Conservation (phyloP, 2,113 vertebrate genomes). For the Lucifuga dentata region DNA sequence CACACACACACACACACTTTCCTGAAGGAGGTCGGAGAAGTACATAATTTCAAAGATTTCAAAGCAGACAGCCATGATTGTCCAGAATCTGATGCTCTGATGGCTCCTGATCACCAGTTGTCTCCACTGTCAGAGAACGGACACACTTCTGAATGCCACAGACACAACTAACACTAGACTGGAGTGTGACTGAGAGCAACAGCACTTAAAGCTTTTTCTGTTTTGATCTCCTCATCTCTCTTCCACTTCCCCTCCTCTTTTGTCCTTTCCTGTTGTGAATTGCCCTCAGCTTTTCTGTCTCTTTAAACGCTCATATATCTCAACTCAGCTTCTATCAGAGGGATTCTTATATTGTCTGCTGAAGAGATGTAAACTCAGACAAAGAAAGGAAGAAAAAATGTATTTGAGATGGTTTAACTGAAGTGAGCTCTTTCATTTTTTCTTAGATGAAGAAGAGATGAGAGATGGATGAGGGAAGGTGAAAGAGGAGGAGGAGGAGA, state of each 20-base stretch:
- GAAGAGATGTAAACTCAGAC: neutral
- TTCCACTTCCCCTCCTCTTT: neutral
- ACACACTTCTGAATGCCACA: conserved; percentile 19
- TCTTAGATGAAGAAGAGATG: conserved; percentile 28
- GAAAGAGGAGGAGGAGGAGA: neutral
- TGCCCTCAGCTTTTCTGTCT: neutral
- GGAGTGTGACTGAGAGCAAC: conserved; percentile 39
- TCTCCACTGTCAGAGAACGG: conserved; percentile 17
- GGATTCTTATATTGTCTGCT: conserved; percentile 15
- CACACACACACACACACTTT: neutral
- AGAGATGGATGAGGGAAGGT: conserved; percentile 21
- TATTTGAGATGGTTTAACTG: conserved; percentile 39
- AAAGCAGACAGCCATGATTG: conserved; percentile 1
- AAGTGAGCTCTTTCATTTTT: conserved; percentile 30
- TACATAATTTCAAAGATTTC: conserved; percentile 14
- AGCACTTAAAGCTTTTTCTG: conserved; percentile 29
- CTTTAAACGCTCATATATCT: conserved; percentile 15
- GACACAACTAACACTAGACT: conserved; percentile 4
- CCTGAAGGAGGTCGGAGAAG: neutral
- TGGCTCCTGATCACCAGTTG: conserved; percentile 38
- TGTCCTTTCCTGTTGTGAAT: neutral
- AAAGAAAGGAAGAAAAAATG: neutral
- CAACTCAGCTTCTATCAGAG: conserved; percentile 4
- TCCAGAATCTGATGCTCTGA: conserved; percentile 22
- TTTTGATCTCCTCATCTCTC: conserved; percentile 10